A percentile compares a stretch with the other conserved stretches of the same genome.
Conservation (phyloP, 1,140 invertebrate genomes). For the Neotoxoptera formosana region DNA sequence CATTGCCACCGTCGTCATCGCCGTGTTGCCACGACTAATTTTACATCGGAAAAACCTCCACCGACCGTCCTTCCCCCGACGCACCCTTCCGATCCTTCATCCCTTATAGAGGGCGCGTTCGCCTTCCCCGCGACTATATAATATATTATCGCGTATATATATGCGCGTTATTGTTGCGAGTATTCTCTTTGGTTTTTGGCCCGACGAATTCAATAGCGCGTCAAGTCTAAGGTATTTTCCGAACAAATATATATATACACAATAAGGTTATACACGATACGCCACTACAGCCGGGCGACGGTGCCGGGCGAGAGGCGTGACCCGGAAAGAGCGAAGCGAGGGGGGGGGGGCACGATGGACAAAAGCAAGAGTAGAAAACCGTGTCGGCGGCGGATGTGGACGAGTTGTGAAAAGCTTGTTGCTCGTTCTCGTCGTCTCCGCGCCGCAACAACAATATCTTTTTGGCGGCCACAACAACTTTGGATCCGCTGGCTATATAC, state of each 20-base stretch:
- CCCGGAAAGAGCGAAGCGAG: not conserved
- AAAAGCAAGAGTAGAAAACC: constrained; percentile 46
- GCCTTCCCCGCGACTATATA: not conserved
- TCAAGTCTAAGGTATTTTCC: not conserved
- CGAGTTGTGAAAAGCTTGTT: constrained; percentile 5
- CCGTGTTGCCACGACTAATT: constrained; percentile 25
- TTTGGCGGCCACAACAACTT: not conserved
- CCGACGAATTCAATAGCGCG: not conserved
- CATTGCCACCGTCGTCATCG: not conserved
- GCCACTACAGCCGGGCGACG: not conserved
- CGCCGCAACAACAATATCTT: not conserved
- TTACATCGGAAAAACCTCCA: constrained; percentile 40
- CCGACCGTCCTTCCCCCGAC: not conserved
- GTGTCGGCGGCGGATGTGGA: not conserved
- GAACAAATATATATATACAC: not conserved
- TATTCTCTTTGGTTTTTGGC: not conserved
- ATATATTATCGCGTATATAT: not conserved
- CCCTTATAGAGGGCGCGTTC: not conserved
- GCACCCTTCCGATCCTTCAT: not conserved
- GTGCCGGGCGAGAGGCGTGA: not conserved
- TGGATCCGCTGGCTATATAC: not conserved
- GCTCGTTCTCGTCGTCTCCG: not conserved
- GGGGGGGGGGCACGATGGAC: not conserved
- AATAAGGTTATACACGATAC: not conserved
- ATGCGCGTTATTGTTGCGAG: not conserved